Conservation (phyloP, 53 echinoderm and acorn worm species). For the Arbacia lixula region DNA sequence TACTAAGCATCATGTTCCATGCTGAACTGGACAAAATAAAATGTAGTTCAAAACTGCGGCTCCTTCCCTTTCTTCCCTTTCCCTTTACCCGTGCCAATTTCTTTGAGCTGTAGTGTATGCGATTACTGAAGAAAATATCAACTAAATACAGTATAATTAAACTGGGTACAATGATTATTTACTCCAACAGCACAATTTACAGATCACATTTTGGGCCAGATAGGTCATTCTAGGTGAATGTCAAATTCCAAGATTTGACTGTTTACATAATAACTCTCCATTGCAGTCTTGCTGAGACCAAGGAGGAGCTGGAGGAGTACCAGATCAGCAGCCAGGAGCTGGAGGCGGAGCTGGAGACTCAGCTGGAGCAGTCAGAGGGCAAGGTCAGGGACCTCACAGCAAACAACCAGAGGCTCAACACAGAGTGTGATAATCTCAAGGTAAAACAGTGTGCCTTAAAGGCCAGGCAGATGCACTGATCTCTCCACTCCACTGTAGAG, state of each 20-base stretch:
- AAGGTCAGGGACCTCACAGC: constrained; percentile 88
- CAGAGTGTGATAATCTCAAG: constrained; percentile 91
- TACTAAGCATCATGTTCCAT: too few species aligned
- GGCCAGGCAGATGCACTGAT: too few species aligned
- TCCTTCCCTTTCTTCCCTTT: too few species aligned
- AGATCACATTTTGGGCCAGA: background rate
- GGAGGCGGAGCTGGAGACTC: constrained; percentile 94
- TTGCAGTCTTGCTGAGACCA: constrained; percentile 86
- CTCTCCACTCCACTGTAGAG: too few species aligned
- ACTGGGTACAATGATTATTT: background rate
- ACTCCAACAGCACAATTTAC: background rate
- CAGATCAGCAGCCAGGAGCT: constrained; percentile 97
- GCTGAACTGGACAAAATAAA: too few species aligned
- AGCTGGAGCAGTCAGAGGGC: constrained; percentile 88
- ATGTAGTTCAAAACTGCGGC: too few species aligned
- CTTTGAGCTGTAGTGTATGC: background rate
- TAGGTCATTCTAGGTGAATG: too few species aligned
- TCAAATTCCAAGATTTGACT: too few species aligned
- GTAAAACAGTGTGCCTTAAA: constrained; percentile 62
- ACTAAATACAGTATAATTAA: background rate
- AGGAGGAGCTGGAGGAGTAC: constrained; percentile 96
- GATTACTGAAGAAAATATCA: background rate
- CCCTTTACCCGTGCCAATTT: too few species aligned
- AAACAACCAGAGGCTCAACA: constrained; percentile 82
- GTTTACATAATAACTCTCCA: background rate